Conservation (phyloP, 2,797 vertebrate genomes). For the Gambelia wislizenii region DNA sequence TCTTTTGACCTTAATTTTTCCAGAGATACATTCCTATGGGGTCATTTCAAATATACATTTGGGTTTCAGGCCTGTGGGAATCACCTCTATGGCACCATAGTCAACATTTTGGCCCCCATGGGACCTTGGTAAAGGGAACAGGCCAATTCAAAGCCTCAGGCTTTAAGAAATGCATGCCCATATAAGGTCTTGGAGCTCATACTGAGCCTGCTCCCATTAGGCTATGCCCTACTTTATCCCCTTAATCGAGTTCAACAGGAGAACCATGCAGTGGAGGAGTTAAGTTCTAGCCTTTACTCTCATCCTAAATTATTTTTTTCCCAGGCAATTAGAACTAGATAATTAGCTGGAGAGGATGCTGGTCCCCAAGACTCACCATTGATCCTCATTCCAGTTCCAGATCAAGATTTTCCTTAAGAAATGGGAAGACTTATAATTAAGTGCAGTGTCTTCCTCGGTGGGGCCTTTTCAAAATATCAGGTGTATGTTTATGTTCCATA, state of each 20-base stretch:
- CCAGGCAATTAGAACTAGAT: slow-evolving; percentile 76
- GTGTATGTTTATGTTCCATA: not conserved
- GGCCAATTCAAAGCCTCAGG: not conserved
- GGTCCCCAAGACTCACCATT: slow-evolving; percentile 53
- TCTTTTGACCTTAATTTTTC: not conserved
- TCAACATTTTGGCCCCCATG: not conserved
- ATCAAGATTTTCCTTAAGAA: slow-evolving; percentile 2
- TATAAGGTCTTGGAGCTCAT: not conserved
- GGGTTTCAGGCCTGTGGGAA: not conserved
- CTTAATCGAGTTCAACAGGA: not conserved
- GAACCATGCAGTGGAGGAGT: not conserved
- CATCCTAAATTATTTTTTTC: slow-evolving; percentile 64
- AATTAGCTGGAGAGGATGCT: slow-evolving; percentile 73
- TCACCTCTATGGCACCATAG: slow-evolving; percentile 1
- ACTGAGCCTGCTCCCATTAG: not conserved
- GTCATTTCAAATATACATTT: not conserved
- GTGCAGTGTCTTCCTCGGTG: not conserved
- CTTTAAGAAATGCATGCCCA: not conserved
- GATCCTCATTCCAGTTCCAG: slow-evolving; percentile 57
- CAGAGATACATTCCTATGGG: not conserved
- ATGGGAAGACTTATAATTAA: not conserved
- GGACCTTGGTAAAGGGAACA: not conserved
- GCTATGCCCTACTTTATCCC: slow-evolving; percentile 16
- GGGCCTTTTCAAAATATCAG: not conserved
- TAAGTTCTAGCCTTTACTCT: slow-evolving; percentile 49